Conservation (phyloP, 2,113 vertebrate species). For the Amia ocellicauda region DNA sequence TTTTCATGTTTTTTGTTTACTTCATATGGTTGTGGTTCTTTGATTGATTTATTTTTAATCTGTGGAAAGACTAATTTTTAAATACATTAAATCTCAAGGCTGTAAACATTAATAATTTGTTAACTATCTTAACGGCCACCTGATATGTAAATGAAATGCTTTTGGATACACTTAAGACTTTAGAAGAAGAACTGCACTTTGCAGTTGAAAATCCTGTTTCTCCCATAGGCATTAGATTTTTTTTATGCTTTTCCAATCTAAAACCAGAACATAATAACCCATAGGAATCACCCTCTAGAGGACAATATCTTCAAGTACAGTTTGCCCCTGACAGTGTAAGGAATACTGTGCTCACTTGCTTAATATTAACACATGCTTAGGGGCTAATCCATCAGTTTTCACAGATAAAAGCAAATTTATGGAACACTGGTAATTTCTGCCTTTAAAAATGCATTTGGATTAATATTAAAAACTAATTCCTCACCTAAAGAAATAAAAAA, state of each 20-base stretch:
- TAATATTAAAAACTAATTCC: slow-evolving; percentile 45
- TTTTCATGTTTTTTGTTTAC: neutral
- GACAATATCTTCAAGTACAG: slow-evolving; percentile 13
- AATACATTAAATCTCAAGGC: slow-evolving; percentile 12
- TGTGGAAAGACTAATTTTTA: no score
- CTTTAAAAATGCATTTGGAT: slow-evolving; percentile 37
- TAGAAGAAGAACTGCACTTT: slow-evolving; percentile 13
- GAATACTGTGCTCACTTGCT: slow-evolving; percentile 18
- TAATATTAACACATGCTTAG: slow-evolving; percentile 32
- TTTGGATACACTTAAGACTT: slow-evolving; percentile 7
- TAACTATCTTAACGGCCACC: slow-evolving; percentile 14
- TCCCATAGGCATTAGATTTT: slow-evolving; percentile 20
- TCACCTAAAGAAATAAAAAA: slow-evolving; percentile 47
- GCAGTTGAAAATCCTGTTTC: slow-evolving; percentile 12
- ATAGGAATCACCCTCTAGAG: slow-evolving; percentile 35
- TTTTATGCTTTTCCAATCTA: slow-evolving; percentile 25
- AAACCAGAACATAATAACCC: slow-evolving; percentile 26
- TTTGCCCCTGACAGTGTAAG: slow-evolving; percentile 8
- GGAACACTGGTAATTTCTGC: slow-evolving; percentile 36
- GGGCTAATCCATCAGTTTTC: slow-evolving; percentile 34
- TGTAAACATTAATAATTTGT: slow-evolving; percentile 13
- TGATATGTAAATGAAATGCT: slow-evolving; percentile 17
- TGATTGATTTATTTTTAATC: no score
- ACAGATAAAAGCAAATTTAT: slow-evolving; percentile 44
- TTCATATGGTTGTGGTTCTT: neutral